Percentiles rank a stretch among this genome's conserved stretches.
Evolutionary conservation across 2,888 invertebrate genomes (phyloP).

Genomic region (Drosophila fungiperda): DNA sequence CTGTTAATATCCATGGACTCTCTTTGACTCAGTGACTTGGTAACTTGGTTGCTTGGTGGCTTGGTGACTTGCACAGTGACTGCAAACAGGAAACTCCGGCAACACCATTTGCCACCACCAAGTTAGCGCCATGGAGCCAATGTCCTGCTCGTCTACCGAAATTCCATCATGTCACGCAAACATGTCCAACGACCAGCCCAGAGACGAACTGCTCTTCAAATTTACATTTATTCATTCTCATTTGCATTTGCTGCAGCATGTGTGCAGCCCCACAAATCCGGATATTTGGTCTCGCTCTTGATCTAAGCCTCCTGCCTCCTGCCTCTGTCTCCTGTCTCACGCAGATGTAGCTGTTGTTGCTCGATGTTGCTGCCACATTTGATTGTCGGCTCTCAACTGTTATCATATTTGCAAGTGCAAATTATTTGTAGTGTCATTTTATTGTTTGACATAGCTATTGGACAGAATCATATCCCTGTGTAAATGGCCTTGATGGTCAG

Average conservation of each 20-base stretch:
- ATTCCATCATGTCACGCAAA: conserved; percentile 38
- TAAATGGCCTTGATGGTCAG: neutral
- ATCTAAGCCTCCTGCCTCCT: neutral
- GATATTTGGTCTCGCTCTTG: conserved; percentile 9
- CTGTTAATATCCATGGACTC: conserved; percentile 24
- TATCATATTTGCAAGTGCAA: conserved; percentile 63
- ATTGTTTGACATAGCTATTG: conserved; percentile 70
- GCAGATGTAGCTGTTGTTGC: conserved; percentile 6
- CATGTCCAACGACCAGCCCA: neutral
- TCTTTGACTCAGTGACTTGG: neutral
- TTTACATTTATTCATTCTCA: conserved; percentile 45
- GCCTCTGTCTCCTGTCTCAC: neutral
- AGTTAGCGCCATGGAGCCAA: conserved; percentile 28
- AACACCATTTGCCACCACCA: conserved; percentile 10
- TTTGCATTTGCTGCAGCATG: conserved; percentile 18
- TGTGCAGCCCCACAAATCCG: conserved; percentile 22
- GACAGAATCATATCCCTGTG: conserved; percentile 28
- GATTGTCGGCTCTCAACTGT: conserved; percentile 53
- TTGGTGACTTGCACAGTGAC: conserved; percentile 10
- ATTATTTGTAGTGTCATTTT: conserved; percentile 77
- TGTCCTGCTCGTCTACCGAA: conserved; percentile 29
- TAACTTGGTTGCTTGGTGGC: neutral
- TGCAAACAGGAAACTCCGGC: conserved; percentile 28
- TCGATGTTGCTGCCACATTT: conserved; percentile 19
- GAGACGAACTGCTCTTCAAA: conserved; percentile 27